Conservation (phyloP, 2,113 vertebrate species). For the Tragelaphus buxtoni region DNA sequence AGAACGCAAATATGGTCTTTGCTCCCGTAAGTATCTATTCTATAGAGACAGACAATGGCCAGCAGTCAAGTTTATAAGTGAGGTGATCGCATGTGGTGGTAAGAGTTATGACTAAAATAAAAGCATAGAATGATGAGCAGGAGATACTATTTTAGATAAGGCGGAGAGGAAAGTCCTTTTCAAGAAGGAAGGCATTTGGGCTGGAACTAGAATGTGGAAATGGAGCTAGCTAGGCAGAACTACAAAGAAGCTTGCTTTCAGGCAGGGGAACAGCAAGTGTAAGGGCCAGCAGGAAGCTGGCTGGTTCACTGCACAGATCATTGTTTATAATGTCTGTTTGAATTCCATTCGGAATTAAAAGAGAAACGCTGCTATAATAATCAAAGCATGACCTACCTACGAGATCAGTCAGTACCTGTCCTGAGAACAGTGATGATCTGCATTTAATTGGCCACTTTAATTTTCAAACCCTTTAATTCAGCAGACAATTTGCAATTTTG, state of each 20-base stretch:
- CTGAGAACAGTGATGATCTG: not conserved
- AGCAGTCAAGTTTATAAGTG: not conserved
- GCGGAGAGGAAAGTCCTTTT: not conserved
- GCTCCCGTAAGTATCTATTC: not conserved
- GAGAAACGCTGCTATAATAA: constrained; percentile 26
- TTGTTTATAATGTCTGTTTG: constrained; percentile 11
- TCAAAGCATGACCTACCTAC: not conserved
- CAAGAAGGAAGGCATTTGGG: not conserved
- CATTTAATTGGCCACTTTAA: constrained; percentile 50
- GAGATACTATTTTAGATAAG: not conserved
- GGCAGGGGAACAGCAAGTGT: not conserved
- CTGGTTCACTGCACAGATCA: not conserved
- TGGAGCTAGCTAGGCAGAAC: not conserved
- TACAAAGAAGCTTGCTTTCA: not conserved
- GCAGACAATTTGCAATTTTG: constrained; percentile 20
- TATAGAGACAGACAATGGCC: not conserved
- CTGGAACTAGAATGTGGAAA: not conserved
- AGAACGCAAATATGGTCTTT: not conserved
- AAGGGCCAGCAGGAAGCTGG: not conserved
- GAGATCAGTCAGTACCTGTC: not conserved
- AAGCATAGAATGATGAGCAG: not conserved
- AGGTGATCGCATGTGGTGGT: not conserved
- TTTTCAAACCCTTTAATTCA: constrained; percentile 40
- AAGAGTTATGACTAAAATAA: not conserved
- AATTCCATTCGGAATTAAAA: constrained; percentile 29